Base-by-base conservation (phyloP, 1,140 invertebrate species). In the Rhyzopertha dominica region DNA sequence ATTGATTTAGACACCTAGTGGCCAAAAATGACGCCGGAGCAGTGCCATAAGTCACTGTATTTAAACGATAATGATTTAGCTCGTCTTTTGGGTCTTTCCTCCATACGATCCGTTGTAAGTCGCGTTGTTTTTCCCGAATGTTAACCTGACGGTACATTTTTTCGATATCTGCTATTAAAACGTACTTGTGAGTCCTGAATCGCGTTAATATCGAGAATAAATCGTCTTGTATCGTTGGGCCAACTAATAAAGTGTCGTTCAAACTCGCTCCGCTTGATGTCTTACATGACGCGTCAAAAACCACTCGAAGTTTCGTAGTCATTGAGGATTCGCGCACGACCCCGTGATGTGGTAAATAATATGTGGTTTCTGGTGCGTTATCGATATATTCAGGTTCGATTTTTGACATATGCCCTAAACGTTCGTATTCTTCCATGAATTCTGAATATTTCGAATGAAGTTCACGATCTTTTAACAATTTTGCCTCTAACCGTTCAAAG, bases 321-420 rank as follows among this genome's bases (percentile, higher is more conserved):
- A 36, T 42, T 9, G 53, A 56, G 1, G 59, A 41, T 18, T 59
- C 54, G n/a, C 57, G 55, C 3, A 69, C 22, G 0, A 74, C 66
- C 1, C 51, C 51, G 32, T 71, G 69, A 58, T 74, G 72, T 3
- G 71, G 68, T 5, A 73, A 42, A 47, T 70, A 73, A 37, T 43
- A 56, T 23, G 1, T 22, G 8, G 28, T n/a, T n/a, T n/a, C n/a
- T n/a, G n/a, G n/a, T n/a, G n/a, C 17, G 10, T 13, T 23, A 9
- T 25, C 13, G 20, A 4, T 24, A 5, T 7, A n/a, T 9, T 4
- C 2, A 13, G 19, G 7, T 5, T 28, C 24, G 5, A 48, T 31
- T 19, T 13, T 2, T 3, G 40, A 35, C 58, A 59, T 61, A 29
- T 61, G 56, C 1, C 29, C 13, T 0, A 53, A n/a, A 2, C 8